Base-by-base conservation (phyloP, 2,113 vertebrate species). In the Tamias sibiricus region DNA sequence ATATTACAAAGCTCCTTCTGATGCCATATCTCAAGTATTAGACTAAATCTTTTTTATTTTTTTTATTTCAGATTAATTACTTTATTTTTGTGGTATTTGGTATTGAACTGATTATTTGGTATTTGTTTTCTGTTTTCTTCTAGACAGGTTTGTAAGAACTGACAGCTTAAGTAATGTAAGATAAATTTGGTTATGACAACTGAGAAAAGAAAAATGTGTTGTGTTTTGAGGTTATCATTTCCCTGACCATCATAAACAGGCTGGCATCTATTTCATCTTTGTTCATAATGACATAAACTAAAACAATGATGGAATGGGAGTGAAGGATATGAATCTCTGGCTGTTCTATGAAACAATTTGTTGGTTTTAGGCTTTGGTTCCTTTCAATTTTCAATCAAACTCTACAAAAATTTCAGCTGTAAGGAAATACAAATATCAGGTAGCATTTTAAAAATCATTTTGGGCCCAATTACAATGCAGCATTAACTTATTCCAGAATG, bases 341-440 rank as follows among this genome's bases (percentile, higher is more conserved):
- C 54, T 90, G 47, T 30, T 92, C 30, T 69, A 35, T 72, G 71
- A 94, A 95, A 85, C 10, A 92, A 87, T 92, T 57, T 94, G 52
- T 84, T 95, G 77, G 44, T 76, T 91, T 94, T 80, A 92, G 44
- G 28, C 90, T 90, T 84, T 14, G 87, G 83, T 87, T 92, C 47
- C 90, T 91, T 85, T 80, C 5, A 64, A 90, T 97, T 93, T 97
- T 92, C 16, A 94, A 68, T 59, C 44, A 95, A 86, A 83, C 47
- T 86, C 66, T 87, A 90, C n/a, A 94, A 95, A 92, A 96, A 90
- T 80, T 69, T 88, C 71, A 90, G n/a, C 32, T 84, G 44, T 76
- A 37, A 95, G 8, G 10, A 90, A 95, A 95, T 35, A 28, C 24
- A 94, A 95, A 83, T 90, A 40, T 93, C 75, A 32, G 71, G 59